Percentiles rank a stretch among this genome's conserved stretches.
phyloP scores from a whole-genome alignment of 2,113 vertebrate species.

The Cacatua alba region DNA sequence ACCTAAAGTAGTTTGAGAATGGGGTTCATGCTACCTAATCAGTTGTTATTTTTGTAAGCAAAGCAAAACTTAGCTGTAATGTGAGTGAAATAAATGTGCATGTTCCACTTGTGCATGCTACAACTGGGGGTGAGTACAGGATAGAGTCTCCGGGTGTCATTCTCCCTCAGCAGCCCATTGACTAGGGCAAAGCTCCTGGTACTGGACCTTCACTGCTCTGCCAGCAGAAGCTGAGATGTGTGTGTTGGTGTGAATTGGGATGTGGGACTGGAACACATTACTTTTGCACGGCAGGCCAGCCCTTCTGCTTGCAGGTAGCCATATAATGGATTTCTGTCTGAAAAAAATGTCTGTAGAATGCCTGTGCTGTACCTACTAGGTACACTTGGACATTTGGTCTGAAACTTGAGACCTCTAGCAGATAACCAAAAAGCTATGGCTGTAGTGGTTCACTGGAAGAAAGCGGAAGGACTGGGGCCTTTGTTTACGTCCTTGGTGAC shows the following conservation, averaged over 20 bases:
- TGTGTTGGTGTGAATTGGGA: neutral
- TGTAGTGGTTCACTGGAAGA: neutral
- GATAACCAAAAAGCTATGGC: neutral
- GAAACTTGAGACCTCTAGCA: neutral
- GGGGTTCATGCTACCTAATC: neutral
- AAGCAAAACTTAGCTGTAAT: neutral
- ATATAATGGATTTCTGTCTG: neutral
- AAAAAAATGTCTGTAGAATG: neutral
- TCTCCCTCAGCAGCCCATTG: neutral
- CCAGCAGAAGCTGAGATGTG: neutral
- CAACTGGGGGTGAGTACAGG: neutral
- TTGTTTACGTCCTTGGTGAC: neutral
- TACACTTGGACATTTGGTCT: neutral
- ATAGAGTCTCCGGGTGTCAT: neutral
- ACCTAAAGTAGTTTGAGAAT: neutral
- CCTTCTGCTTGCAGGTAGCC: neutral
- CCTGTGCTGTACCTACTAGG: fast-evolving
- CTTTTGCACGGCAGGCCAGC: neutral
- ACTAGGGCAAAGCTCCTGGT: neutral
- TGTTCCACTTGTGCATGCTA: neutral
- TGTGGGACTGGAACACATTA: neutral
- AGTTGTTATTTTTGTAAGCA: neutral
- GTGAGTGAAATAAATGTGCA: neutral
- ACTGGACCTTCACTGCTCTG: neutral
- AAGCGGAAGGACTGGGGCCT: neutral